Conservation (phyloP, 2,888 invertebrate species). For the Mantis religiosa region DNA sequence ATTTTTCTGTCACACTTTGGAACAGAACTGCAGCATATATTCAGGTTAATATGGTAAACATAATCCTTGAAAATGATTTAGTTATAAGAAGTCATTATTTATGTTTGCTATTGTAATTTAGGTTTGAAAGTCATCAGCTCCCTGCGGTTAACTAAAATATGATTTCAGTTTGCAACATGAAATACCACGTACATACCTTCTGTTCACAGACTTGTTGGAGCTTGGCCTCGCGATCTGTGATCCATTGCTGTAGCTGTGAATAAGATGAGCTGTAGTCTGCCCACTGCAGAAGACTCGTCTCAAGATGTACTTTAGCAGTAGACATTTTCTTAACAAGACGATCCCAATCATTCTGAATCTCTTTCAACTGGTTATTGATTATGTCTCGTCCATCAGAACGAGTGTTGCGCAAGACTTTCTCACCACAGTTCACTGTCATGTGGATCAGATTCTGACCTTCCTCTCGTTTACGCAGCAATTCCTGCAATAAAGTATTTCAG, state of each 20-base stretch:
- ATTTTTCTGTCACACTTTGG: too few species aligned
- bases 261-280: conserved; percentile 93
- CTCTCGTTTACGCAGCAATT: conserved; percentile 74
- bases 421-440: conserved; percentile 82
- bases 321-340: conserved; percentile 86
- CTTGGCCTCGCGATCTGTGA: conserved; percentile 88
- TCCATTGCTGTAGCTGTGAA: conserved; percentile 89
- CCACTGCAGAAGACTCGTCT: conserved; percentile 90
- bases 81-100: too few species aligned
- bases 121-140: too few species aligned
- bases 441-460: conserved; percentile 84
- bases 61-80: too few species aligned
- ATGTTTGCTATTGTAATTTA: too few species aligned
- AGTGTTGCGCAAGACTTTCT: conserved; percentile 82
- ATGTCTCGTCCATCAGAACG: conserved; percentile 84
- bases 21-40: too few species aligned
- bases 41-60: too few species aligned
- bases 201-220: conserved; percentile 84
- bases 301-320: conserved; percentile 84
- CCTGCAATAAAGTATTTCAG: conserved; percentile 53
- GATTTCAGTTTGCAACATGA: too few species aligned
- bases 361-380: conserved; percentile 82
- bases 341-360: conserved; percentile 90
- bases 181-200: conserved; percentile 47
- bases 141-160: too few species aligned